These are phyloP conservation scores for Calameuta filiformis DNA, from an alignment of 2,888 invertebrate species.

Conservation along the genomic window DNA sequence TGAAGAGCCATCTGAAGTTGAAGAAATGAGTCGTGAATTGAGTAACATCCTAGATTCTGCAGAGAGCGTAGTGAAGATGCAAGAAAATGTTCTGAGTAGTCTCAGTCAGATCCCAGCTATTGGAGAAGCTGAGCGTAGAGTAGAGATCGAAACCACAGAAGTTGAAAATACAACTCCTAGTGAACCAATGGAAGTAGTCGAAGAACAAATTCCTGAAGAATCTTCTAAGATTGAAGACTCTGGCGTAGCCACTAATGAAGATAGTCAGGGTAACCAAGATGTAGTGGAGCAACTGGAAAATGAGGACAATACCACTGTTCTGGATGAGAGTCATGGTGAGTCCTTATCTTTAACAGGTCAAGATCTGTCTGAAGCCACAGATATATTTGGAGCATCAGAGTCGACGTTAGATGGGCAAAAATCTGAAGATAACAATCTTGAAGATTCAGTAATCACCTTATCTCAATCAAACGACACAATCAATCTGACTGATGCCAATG, in stretches of 20 bases:
- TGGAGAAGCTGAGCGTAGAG: background rate
- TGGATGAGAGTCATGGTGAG: conserved; percentile 17
- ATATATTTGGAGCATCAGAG: conserved; percentile 48
- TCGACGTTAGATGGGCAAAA: conserved; percentile 30
- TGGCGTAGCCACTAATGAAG: background rate
- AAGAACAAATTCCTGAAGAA: background rate
- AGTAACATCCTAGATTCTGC: conserved; percentile 59
- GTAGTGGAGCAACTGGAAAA: conserved; percentile 22
- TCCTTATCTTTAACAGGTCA: conserved; percentile 26
- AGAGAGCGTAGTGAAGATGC: conserved; percentile 59
- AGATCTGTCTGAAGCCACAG: conserved; percentile 44
- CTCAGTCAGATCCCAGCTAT: conserved; percentile 51
- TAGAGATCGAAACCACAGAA: background rate
- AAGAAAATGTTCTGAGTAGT: conserved; percentile 57
- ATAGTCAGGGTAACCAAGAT: conserved; percentile 11
- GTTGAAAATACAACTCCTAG: background rate
- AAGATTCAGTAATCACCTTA: conserved; percentile 54
- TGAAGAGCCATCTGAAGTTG: conserved; percentile 49
- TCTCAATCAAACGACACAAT: conserved; percentile 48
- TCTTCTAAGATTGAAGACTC: background rate
- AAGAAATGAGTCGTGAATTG: conserved; percentile 60
- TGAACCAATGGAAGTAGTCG: conserved; percentile 14
- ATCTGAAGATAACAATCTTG: conserved; percentile 26
- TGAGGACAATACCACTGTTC: conserved; percentile 12
- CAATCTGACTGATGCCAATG: conserved; percentile 59